Percentiles rank a stretch among this genome's conserved stretches.
phyloP scores from a whole-genome alignment of 1,140 invertebrate species.

The Bicyclus anynana region DNA sequence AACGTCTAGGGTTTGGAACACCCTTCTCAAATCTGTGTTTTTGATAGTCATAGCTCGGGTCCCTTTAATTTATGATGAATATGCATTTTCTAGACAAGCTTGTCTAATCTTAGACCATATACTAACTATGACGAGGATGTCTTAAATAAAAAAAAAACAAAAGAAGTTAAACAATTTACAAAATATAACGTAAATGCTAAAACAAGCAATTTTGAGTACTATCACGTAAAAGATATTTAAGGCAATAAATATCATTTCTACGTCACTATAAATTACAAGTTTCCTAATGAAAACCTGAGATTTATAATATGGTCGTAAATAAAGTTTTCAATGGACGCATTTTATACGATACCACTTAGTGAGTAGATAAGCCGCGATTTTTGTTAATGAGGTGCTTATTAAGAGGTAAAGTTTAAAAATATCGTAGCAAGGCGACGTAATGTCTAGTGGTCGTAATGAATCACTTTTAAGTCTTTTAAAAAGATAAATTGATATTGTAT shows the following conservation, averaged over 20 bases:
- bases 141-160: too few relatives aligned
- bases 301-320: not conserved
- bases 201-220: not conserved
- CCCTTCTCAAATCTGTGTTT: too few relatives aligned
- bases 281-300: not conserved
- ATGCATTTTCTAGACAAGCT: too few relatives aligned
- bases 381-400: slow-evolving; percentile 11
- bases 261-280: slow-evolving; percentile 3
- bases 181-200: not conserved
- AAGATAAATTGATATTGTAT: too few relatives aligned
- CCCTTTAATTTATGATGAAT: too few relatives aligned
- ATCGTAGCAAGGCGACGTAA: not conserved
- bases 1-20: too few relatives aligned
- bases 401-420: not conserved
- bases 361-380: slow-evolving; percentile 3
- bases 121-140: too few relatives aligned
- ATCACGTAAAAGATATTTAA: not conserved
- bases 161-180: not conserved
- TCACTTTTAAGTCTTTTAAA: too few relatives aligned
- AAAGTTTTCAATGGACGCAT: not conserved
- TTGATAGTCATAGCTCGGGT: too few relatives aligned
- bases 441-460: not conserved
- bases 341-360: slow-evolving; percentile 8
- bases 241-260: not conserved
- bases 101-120: too few relatives aligned